Evolutionary conservation across 2,113 vertebrate genomes (phyloP).

Genomic region (Boulengeromyrus knoepffleri): DNA sequence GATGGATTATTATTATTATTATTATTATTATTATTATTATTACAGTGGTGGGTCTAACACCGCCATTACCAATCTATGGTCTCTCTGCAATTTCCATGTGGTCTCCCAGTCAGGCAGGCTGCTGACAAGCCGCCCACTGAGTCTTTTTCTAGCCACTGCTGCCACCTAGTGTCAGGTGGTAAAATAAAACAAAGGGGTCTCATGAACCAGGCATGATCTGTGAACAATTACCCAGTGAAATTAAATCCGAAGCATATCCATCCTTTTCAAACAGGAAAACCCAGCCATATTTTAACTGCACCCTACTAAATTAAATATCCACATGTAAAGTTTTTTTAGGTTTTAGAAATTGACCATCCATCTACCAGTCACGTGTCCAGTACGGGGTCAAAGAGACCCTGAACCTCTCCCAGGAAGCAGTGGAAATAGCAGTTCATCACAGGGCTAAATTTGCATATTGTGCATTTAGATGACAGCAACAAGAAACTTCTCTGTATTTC

Average conservation of each 20-base stretch:
- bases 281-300: background rate
- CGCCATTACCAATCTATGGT: background rate
- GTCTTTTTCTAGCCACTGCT: background rate
- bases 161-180: background rate
- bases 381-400: background rate
- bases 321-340: background rate
- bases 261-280: background rate
- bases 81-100: background rate
- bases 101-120: background rate
- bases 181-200: background rate
- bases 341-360: background rate
- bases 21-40: no score
- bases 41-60: background rate
- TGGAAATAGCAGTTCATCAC: background rate
- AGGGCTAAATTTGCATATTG: background rate
- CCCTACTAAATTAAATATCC: background rate
- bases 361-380: background rate
- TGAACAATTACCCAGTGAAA: background rate
- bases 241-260: background rate
- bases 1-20: background rate
- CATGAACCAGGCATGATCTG: background rate
- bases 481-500: background rate
- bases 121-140: background rate
- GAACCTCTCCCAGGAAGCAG: background rate
- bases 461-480: background rate